A percentile compares a stretch with the other conserved stretches of the same genome.
Conservation (phyloP, 2,888 invertebrate genomes). For the Lepidochrysops patricia region DNA sequence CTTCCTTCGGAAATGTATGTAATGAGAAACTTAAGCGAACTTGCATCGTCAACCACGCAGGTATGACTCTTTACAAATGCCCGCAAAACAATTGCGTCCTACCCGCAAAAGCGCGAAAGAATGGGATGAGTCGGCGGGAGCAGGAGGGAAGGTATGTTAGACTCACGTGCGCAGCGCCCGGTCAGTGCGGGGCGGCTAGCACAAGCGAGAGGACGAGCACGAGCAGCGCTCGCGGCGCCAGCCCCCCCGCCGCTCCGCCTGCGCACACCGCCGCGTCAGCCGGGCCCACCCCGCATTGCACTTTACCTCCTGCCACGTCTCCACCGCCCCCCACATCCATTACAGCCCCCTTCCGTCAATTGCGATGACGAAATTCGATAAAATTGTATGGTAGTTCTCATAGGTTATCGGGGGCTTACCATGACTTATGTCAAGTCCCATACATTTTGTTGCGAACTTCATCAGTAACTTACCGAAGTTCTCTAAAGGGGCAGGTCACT, state of each 20-base stretch:
- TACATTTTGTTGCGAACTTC: no score
- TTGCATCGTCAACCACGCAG: background rate
- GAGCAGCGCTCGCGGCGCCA: constrained; percentile 51
- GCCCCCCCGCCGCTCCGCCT: constrained; percentile 61
- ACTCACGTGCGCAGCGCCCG: constrained; percentile 67
- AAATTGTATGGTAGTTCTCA: no score
- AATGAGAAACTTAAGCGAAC: background rate
- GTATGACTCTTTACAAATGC: background rate
- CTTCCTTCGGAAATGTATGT: background rate
- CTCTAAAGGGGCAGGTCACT: no score
- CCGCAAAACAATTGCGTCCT: background rate
- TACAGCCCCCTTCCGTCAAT: no score
- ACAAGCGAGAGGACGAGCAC: constrained; percentile 58
- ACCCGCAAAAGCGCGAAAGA: constrained; percentile 20
- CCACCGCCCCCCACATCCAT: constrained; percentile 4
- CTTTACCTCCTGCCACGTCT: constrained; percentile 24
- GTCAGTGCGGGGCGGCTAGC: constrained; percentile 63
- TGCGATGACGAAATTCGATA: background rate
- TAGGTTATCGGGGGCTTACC: no score
- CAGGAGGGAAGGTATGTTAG: constrained; percentile 30
- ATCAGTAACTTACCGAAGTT: no score
- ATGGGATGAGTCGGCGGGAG: constrained; percentile 19
- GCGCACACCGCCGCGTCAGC: constrained; percentile 51
- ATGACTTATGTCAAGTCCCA: no score
- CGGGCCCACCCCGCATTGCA: constrained; percentile 25